Evolutionary conservation across 1,140 invertebrate genomes (phyloP), one percentile per base, ranked within the genome.

Genomic region (Araneus ventricosus): DNA sequence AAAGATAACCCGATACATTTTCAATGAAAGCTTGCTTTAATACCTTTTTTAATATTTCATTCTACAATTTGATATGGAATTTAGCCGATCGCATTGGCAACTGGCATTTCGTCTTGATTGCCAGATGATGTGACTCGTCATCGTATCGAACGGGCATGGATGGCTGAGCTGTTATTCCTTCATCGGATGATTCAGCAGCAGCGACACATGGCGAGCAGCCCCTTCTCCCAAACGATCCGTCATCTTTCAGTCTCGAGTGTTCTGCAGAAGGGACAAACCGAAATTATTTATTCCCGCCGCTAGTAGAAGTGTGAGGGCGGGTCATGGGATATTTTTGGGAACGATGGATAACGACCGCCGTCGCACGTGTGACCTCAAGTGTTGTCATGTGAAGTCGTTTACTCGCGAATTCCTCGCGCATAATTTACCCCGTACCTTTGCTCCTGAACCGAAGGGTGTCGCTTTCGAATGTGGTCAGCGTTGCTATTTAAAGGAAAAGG

Each of bases 111-210:
- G 17, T 52, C 45, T 52, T 52, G 10, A 52, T 52, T 14, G 45
- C 45, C 4, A 52, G 45, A 52, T 52, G 45, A 52, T 39, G 59
- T 57, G 30, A 52, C 84, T 17, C 84, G 52, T 86, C 84, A 86
- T 61, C 45, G 34, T 34, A 86, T 86, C 57, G 22, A 86, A 57
- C 30, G 80, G 27, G 24, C 45, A 41, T 84, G 7, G 39, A 85
- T 85, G 45, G 41, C n/a, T 24, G 8, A 84, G 22, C 84, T 45
- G 86, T 88, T 88, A 88, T 88, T 61, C n/a, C 27, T 79, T 79
- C n/a, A 61, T 89, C 37, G 45, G 67, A 89, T 89, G 88, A 89
- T 59, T 89, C 88, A 89, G 67, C 41, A 89, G 39, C 41, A 67
- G 59, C 88, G 88, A 89, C 88, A 89, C 88, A 89, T 89, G 88